Percentiles rank a stretch among this genome's conserved stretches.
phyloP scores from a whole-genome alignment of 64 coral and sea anemone species.

The Pachyseris speciosa region DNA sequence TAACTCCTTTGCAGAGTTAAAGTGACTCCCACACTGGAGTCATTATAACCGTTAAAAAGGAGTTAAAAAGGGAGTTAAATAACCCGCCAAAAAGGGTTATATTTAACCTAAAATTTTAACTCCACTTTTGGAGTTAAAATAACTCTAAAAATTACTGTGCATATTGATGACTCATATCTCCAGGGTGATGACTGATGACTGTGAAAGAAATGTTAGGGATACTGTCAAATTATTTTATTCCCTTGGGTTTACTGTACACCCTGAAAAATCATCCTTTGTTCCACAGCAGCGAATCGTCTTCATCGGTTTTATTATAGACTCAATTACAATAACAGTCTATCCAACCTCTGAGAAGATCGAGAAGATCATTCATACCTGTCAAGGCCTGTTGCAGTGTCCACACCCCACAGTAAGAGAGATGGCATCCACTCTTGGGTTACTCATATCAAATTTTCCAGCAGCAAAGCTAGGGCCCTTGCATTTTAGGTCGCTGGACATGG shows the following conservation, averaged over 20 bases:
- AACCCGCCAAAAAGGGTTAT: too few relatives aligned
- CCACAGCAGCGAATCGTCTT: conserved; percentile 25
- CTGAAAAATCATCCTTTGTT: conserved; percentile 18
- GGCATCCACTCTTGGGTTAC: not conserved
- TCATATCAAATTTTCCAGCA: not conserved
- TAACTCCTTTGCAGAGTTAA: too few relatives aligned
- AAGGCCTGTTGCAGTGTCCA: not conserved
- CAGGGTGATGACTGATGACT: too few relatives aligned
- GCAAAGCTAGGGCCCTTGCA: not conserved
- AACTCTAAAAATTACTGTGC: too few relatives aligned
- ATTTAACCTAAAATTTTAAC: too few relatives aligned
- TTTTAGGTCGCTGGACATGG: conserved; percentile 28
- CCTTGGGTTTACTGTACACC: conserved; percentile 45
- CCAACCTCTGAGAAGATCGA: not conserved
- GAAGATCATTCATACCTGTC: not conserved
- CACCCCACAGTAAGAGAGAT: not conserved
- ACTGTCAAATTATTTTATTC: conserved; percentile 44
- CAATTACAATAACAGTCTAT: conserved; percentile 4
- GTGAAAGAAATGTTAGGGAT: not conserved
- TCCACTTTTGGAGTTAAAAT: too few relatives aligned
- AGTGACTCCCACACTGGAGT: too few relatives aligned
- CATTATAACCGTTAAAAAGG: too few relatives aligned
- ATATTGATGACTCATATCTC: too few relatives aligned
- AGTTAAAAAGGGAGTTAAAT: too few relatives aligned
- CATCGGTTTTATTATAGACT: conserved; percentile 39